Conservation (phyloP, 2,888 invertebrate species). For the Parascotia fuliginaria region DNA sequence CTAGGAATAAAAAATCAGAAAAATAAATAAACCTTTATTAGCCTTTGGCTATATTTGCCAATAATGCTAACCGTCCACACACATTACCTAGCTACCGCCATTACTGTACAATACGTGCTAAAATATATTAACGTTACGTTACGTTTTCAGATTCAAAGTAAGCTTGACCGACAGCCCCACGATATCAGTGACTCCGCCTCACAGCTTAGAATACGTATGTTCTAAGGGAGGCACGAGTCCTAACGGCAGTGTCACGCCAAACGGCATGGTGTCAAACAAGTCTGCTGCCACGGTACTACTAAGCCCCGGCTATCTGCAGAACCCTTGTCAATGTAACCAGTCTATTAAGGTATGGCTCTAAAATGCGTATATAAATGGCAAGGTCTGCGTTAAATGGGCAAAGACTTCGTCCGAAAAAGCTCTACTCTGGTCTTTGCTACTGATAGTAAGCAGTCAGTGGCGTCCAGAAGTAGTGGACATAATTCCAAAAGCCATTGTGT, state of each 20-base stretch:
- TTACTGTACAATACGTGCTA: not conserved
- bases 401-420: too few relatives aligned
- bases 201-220: slow-evolving; percentile 77
- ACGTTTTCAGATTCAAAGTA: slow-evolving; percentile 72
- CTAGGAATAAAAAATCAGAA: too few relatives aligned
- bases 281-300: slow-evolving; percentile 75
- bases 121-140: slow-evolving; percentile 6
- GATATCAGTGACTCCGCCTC: slow-evolving; percentile 77
- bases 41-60: too few relatives aligned
- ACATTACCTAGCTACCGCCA: too few relatives aligned
- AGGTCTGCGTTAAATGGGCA: too few relatives aligned
- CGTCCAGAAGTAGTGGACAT: too few relatives aligned
- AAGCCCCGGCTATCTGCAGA: slow-evolving; percentile 77
- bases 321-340: slow-evolving; percentile 80
- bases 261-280: slow-evolving; percentile 73
- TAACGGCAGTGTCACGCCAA: slow-evolving; percentile 77
- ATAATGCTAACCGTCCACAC: too few relatives aligned
- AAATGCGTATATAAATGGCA: too few relatives aligned
- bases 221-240: slow-evolving; percentile 72
- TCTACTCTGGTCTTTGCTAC: too few relatives aligned
- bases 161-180: slow-evolving; percentile 78
- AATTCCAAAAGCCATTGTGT: too few relatives aligned
- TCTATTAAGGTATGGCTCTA: slow-evolving; percentile 77
- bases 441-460: too few relatives aligned
- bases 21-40: too few relatives aligned